Percentiles rank a stretch among this genome's conserved stretches.
Conservation (phyloP, 1,140 invertebrate genomes). For the Atta texana region DNA sequence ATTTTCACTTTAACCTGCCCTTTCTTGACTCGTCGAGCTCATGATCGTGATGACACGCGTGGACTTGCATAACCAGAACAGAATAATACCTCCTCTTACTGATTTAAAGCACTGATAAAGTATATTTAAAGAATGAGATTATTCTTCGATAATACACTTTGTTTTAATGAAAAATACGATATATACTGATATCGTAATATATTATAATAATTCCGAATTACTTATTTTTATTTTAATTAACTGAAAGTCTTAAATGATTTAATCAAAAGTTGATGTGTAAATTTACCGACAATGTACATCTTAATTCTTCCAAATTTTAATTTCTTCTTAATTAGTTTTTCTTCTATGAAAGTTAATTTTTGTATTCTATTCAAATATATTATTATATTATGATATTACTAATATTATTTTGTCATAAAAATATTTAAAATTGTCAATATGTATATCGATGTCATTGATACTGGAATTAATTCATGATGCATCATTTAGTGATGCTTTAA, state of each 20-base stretch:
- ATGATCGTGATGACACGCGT: constrained; percentile 42
- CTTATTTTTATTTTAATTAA: neutral
- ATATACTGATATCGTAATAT: too few relatives aligned
- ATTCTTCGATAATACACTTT: neutral
- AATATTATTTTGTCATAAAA: constrained; percentile 3
- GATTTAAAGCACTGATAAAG: neutral
- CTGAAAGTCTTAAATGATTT: neutral
- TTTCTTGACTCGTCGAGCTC: neutral
- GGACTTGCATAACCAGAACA: constrained; percentile 17
- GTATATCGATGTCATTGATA: neutral
- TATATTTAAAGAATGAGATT: constrained; percentile 1
- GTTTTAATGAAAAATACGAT: neutral
- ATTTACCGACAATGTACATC: neutral
- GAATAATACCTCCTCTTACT: constrained; percentile 7
- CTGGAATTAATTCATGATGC: neutral
- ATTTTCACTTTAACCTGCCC: constrained; percentile 34
- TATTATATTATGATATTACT: neutral
- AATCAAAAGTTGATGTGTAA: neutral
- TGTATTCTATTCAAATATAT: too few relatives aligned
- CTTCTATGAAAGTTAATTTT: neutral
- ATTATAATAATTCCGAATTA: constrained; percentile 1
- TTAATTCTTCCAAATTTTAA: neutral
- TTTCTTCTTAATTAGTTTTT: neutral
- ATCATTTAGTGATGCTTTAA: constrained; percentile 18
- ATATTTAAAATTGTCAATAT: neutral